Base-by-base conservation (phyloP, 1,140 invertebrate species). In the Diuraphis noxia region DNA sequence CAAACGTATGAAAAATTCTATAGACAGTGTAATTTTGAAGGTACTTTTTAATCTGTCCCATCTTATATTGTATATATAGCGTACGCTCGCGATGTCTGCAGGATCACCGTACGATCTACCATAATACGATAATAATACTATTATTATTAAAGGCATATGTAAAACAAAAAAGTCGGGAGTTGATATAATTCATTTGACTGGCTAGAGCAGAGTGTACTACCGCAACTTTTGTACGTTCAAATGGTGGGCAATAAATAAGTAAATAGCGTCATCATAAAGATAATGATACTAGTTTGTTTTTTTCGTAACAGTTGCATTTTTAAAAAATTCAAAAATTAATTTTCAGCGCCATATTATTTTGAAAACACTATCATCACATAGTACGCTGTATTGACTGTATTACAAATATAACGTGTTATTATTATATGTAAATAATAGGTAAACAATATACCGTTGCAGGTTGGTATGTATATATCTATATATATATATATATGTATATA, bases 261-360 rank as follows among this genome's bases (percentile, higher is more conserved):
- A n/a, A n/a, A 79, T 36, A 79, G 23, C 21, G 7, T 23, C 34
- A 36, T 36, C 17, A 17, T 38, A 81, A 40, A 40, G 79, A 81
- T 36, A 38, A 81, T 21, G 40, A 81, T 81, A 81, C 36, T 40
- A 0, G 21, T 10, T 81, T 81, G 36, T 23, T 52, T 63, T 63
- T 63, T 63, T n/a, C n/a, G n/a, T n/a, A n/a, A 81, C 36, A 25
- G 23, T 23, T 21, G 79, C 36, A 8, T 40, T 38, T 23, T 77
- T 25, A 30, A 81, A 63, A 81, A 81, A 25, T 81, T 21, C 34
- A 81, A 81, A n/a, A 81, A 81, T 81, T 81, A 81, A 81, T 40
- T 40, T 81, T 81, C 36, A 25, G 36, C 5, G 17, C 38, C 79
- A 23, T 25, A 25, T 81, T 63, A 30, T n/a, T n/a, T n/a, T 63